Conservation (phyloP, 2,113 vertebrate genomes). For the Hystrix brachyura region DNA sequence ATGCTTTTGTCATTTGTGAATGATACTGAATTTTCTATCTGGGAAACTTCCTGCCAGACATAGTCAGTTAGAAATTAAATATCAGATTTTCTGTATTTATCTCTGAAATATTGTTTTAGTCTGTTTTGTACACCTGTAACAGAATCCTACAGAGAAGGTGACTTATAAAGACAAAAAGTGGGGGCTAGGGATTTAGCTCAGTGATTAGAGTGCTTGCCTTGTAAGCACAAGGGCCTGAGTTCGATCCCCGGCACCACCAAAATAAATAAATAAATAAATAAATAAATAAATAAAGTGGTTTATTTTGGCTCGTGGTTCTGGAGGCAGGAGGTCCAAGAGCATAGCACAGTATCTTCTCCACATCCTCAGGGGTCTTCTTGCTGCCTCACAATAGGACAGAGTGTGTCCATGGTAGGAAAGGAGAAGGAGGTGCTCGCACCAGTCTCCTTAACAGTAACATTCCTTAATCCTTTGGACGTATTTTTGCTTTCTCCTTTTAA, state of each 20-base stretch:
- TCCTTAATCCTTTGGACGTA: neutral
- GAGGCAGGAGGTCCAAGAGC: no score
- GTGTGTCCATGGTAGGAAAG: no score
- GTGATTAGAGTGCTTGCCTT: no score
- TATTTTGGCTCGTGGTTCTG: neutral
- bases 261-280: no score
- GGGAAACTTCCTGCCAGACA: neutral
- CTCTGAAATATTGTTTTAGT: neutral
- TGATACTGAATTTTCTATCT: conserved; percentile 36
- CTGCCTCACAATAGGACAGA: neutral
- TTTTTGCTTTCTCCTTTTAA: conserved; percentile 53
- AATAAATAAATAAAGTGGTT: neutral
- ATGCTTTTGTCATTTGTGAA: conserved; percentile 48
- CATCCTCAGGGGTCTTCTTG: neutral
- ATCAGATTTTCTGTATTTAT: neutral
- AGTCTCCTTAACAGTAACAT: neutral
- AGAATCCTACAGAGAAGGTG: neutral
- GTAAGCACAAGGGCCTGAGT: no score
- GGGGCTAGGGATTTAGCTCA: no score
- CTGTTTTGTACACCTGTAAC: neutral
- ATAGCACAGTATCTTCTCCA: neutral
- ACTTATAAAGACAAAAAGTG: neutral
- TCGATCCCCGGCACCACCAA: no score
- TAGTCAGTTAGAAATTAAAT: conserved; percentile 1
- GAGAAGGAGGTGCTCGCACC: neutral